Evolutionary conservation across 2,888 invertebrate genomes (phyloP), one percentile per base, ranked within the genome.

Genomic region (Plebejus anna): DNA sequence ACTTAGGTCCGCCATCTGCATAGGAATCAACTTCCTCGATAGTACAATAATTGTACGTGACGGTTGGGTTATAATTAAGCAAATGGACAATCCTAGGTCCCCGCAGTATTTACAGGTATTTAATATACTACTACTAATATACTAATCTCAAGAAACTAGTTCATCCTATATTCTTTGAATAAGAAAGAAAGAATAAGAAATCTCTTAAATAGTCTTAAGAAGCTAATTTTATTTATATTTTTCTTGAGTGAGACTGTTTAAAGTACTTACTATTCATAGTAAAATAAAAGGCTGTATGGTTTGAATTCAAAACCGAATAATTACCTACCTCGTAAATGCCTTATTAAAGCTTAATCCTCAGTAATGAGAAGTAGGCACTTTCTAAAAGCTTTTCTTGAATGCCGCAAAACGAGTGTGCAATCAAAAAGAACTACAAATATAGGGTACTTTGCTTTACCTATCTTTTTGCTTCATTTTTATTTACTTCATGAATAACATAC

Each of bases 311-410:
- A 71, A 72, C 22, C 9, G 72, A 47, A 72, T 55, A 73, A 73
- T 73, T 73, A 7, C 32, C 73, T 55, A 55, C 47, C 47, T 72
- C 36, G 47, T 73, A 73, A 72, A 72, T 42, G 47, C 72, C 42
- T 22, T 71, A 71, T 72, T 72, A 42, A 55, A 55, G 32, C 55
- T 73, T 32, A 73, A 51, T 51, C 73, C 73, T 73, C 42, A 72
- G 73, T 32, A 73, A 73, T 73, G 55, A 73, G 73, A 47, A 73
- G 32, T 55, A 55, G 51, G 73, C 16, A 73, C 28, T 51, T 73
- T 73, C 32, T 55, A 73, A 73, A 72, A 73, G 51, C 36, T 32
- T 73, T 73, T 28, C 28, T 73, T 55, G 51, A 73, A 73, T 73
- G 55, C 32, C 47, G 73, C 73, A 47, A 55, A 66, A 73, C n/a